phyloP scores from a whole-genome alignment of 2,888 invertebrate species.

The Drosophila dives region DNA sequence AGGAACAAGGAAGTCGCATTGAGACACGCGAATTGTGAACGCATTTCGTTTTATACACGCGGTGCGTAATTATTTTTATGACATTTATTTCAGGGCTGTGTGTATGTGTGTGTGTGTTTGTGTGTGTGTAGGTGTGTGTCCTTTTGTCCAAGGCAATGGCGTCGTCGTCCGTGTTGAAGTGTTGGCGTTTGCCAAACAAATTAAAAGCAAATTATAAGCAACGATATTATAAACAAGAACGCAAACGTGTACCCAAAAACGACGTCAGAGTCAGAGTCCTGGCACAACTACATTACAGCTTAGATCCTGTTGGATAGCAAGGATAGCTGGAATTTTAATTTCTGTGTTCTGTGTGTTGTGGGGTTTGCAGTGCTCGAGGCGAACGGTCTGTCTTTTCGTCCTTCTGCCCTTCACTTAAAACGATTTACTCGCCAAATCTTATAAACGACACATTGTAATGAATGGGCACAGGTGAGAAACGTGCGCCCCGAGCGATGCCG shows the following conservation, averaged over 20 bases:
- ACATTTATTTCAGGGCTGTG: conserved; percentile 55
- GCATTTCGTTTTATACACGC: conserved; percentile 66
- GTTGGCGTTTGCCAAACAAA: conserved; percentile 81
- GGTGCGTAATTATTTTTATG: conserved; percentile 80
- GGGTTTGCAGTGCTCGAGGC: conserved; percentile 13
- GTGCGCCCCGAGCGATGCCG: conserved; percentile 46
- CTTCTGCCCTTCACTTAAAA: conserved; percentile 62
- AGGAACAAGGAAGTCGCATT: conserved; percentile 29
- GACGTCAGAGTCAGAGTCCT: not conserved
- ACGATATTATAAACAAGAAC: conserved; percentile 60
- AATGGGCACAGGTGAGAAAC: conserved; percentile 77
- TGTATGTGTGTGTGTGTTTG: conserved; percentile 6
- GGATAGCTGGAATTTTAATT: conserved; percentile 71
- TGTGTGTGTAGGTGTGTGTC: conserved; percentile 21
- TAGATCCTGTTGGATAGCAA: conserved; percentile 28
- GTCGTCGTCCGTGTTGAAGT: conserved; percentile 66
- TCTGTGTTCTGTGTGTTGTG: conserved; percentile 20
- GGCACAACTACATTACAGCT: conserved; percentile 41
- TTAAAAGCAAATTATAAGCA: conserved; percentile 80
- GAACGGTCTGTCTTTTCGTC: not conserved
- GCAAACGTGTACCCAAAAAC: not conserved
- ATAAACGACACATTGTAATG: conserved; percentile 73
- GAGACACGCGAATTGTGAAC: conserved; percentile 60
- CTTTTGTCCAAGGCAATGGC: conserved; percentile 20
- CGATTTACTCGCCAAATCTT: conserved; percentile 77